phyloP scores from a whole-genome alignment of 2,113 vertebrate genomes.

The Zosterops borbonicus region DNA sequence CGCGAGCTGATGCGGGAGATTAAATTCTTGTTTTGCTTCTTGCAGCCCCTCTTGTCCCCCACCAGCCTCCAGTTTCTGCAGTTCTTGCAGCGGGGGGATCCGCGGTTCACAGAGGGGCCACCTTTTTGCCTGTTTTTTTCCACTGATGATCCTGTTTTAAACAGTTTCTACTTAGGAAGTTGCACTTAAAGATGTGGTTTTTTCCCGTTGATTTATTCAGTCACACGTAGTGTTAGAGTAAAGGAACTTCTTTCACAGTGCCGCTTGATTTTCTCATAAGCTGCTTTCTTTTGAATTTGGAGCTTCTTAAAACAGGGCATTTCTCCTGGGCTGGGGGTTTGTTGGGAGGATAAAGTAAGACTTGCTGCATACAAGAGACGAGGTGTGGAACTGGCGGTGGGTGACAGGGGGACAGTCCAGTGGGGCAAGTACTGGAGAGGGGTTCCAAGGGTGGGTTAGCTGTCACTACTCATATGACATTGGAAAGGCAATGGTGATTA shows the following conservation, averaged over 20 bases:
- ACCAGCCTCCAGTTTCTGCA: not conserved
- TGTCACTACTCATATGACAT: not conserved
- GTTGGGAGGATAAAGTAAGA: rapidly evolving
- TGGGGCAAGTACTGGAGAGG: not conserved
- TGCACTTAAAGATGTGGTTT: not conserved
- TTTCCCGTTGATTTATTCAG: not conserved
- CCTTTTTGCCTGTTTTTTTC: not conserved
- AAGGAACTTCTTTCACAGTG: not conserved
- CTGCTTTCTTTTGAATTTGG: not conserved
- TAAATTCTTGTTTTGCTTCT: not conserved
- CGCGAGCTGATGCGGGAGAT: not conserved
- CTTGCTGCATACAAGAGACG: not conserved
- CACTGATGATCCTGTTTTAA: not conserved
- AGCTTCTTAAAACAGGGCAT: not conserved
- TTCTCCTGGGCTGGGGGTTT: not conserved
- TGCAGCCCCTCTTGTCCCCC: not conserved
- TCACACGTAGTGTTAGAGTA: not conserved
- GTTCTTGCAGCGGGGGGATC: not conserved
- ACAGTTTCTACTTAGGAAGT: not conserved
- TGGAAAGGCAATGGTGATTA: not conserved
- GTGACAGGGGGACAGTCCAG: not conserved
- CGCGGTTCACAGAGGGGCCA: rapidly evolving
- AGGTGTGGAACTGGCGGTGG: not conserved
- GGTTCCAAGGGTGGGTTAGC: not conserved
- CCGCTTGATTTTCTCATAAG: not conserved